Percentiles rank a stretch among this genome's conserved stretches.
These are phyloP conservation scores for Zosterops japonicus DNA, from an alignment of 2,113 vertebrate species.

Conservation along the genomic window DNA sequence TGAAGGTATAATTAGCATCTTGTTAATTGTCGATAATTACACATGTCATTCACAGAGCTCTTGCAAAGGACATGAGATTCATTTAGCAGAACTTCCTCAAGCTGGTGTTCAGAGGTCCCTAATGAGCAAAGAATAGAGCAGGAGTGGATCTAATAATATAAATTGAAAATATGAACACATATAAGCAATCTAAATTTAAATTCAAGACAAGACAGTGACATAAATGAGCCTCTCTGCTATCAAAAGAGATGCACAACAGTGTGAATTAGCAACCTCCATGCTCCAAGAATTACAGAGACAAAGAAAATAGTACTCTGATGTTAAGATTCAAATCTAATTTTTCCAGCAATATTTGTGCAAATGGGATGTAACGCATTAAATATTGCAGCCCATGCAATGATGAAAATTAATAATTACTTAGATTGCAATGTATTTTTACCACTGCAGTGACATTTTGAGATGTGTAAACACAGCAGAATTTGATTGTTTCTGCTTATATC, in stretches of 20 bases:
- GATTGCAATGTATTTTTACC: background rate
- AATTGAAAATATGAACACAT: constrained; percentile 55
- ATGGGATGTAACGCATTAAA: background rate
- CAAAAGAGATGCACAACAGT: background rate
- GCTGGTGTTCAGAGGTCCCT: constrained; percentile 36
- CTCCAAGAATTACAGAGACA: background rate
- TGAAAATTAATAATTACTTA: background rate
- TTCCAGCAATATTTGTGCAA: background rate
- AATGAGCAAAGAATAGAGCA: constrained; percentile 40
- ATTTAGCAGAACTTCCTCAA: constrained; percentile 64
- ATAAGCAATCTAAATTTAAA: constrained; percentile 65
- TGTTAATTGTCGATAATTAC: constrained; percentile 68
- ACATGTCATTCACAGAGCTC: constrained; percentile 50
- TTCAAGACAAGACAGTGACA: background rate
- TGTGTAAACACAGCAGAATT: background rate
- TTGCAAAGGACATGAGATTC: constrained; percentile 55
- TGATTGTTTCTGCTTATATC: background rate
- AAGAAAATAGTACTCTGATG: background rate
- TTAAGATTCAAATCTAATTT: background rate
- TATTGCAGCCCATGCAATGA: background rate
- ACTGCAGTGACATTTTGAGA: background rate
- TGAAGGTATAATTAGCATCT: constrained; percentile 66
- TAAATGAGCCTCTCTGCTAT: constrained; percentile 8
- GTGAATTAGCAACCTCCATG: background rate
- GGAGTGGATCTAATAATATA: constrained; percentile 51